Evolutionary conservation across 2,113 vertebrate genomes (phyloP).

Genomic region (Thymallus thymallus): DNA sequence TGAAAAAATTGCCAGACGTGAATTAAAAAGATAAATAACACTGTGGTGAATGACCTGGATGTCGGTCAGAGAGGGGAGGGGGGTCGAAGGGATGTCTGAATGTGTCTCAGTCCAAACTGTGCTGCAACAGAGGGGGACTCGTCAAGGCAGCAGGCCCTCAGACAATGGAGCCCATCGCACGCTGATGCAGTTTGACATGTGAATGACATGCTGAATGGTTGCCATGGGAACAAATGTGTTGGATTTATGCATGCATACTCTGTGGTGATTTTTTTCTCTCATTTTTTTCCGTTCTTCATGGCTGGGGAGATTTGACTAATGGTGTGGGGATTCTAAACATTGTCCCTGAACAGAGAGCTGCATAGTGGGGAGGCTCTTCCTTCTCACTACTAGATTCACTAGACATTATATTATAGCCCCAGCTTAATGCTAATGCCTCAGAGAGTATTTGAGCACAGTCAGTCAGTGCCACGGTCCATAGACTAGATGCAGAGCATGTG

Average conservation of each 20-base stretch:
- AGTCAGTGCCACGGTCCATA: conserved; percentile 31
- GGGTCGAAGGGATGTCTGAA: conserved; percentile 30
- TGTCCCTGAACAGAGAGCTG: conserved; percentile 34
- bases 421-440: conserved; percentile 67
- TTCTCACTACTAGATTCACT: conserved; percentile 33
- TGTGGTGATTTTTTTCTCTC: conserved; percentile 57
- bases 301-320: conserved; percentile 75
- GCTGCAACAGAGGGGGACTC: conserved; percentile 76
- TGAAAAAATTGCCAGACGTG: conserved; percentile 62
- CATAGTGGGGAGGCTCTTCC: conserved; percentile 46
- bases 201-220: conserved; percentile 99
- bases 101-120: conserved; percentile 47
- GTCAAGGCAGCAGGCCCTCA: conserved; percentile 81
- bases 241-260: conserved; percentile 99
- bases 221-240: conserved; percentile 98
- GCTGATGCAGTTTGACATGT: conserved; percentile 98
- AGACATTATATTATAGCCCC: conserved; percentile 66
- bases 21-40: conserved; percentile 70
- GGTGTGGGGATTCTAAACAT: conserved; percentile 68
- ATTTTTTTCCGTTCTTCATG: conserved; percentile 43
- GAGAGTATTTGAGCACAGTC: conserved; percentile 59
- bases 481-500: conserved; percentile 46
- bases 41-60: conserved; percentile 70
- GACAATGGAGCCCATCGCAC: conserved; percentile 96
- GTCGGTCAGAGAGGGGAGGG: conserved; percentile 50